Evolutionary conservation across 2,113 vertebrate species (phyloP), one percentile per base, ranked within the genome.

Genomic region (Fulmarus glacialis): DNA sequence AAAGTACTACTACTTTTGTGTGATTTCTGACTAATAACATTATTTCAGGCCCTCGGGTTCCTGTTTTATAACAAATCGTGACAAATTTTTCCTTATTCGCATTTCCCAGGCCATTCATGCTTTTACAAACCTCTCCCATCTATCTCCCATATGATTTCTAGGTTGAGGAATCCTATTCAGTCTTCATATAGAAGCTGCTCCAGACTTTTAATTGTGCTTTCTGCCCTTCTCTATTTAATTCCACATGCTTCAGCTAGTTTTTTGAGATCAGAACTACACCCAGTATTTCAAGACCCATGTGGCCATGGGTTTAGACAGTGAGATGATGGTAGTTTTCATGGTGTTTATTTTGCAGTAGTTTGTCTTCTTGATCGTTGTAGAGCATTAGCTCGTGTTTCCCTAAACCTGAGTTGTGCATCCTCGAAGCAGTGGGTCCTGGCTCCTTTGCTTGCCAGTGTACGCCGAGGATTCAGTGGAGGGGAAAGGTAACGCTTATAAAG

Each of bases 371-470:
- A 16, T 42, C 1, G 0, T n/a, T 56, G 17, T 30, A 66, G 58
- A 87, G 38, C 21, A 17, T 17, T 18, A 45, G 9, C 17, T 82
- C 0, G 0, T 27, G 24, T 58, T 91, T 45, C 78, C 8, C 1
- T 29, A 22, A 48, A 18, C 60, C 70, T 0, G 8, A n/a, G 55
- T 1, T 53, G 29, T 34, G 13, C 5, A 1, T 17, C 13, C 40
- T 52, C 0, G 1, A 5, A 40, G 38, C 13, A 2, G 30, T 17
- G 56, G 24, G 7, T 70, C 22, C 27, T 20, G 32, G 22, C 42
- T 60, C 34, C 34, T 71, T 20, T 52, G 5, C 34, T 45, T 62
- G 32, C 11, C 38, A 5, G 5, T 1, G 29, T 6, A 7, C 13
- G 6, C 36, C 4, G 9, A 67, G 42, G 50, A 4, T 53, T 59